These are phyloP conservation scores for Drosophila teissieri DNA, from an alignment of 1,140 invertebrate genomes.

Conservation along the genomic window DNA sequence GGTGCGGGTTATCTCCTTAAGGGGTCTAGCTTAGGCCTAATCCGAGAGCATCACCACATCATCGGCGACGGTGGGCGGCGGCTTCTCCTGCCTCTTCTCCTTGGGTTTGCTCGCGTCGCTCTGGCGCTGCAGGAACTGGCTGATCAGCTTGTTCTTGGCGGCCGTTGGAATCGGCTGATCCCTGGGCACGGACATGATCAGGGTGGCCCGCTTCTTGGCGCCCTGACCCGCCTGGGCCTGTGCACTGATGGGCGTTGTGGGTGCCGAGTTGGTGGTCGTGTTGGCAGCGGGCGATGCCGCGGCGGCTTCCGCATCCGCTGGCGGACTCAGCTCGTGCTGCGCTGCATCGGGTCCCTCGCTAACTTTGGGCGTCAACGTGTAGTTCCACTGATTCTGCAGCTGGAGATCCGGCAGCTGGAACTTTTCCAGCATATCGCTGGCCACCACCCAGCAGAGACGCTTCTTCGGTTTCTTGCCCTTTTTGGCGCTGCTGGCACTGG, in stretches of 20 bases:
- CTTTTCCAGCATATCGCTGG: constrained; percentile 86
- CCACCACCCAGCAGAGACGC: constrained; percentile 89
- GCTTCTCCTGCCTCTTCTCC: neutral
- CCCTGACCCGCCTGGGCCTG: neutral
- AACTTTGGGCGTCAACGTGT: constrained; percentile 84
- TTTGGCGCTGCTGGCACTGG: constrained; percentile 61
- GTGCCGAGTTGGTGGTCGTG: neutral
- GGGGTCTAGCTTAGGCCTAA: constrained; percentile 12
- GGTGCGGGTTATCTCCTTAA: neutral
- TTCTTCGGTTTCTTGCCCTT: constrained; percentile 86
- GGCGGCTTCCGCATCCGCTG: constrained; percentile 8
- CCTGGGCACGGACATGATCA: constrained; percentile 76
- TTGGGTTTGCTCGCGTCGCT: constrained; percentile 23
- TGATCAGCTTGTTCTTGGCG: constrained; percentile 85
- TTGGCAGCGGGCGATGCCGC: neutral
- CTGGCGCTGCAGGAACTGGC: constrained; percentile 86
- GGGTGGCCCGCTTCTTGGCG: constrained; percentile 84
- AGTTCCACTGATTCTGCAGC: constrained; percentile 86
- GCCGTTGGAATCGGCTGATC: constrained; percentile 67
- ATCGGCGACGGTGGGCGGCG: neutral
- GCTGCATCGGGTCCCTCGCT: constrained; percentile 30
- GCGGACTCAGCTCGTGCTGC: constrained; percentile 35
- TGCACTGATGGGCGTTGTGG: constrained; percentile 22
- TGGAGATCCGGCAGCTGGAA: constrained; percentile 86
- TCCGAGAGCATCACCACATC: constrained; percentile 70